Percentiles rank a stretch among this genome's conserved stretches.
phyloP scores from a whole-genome alignment of 2,113 vertebrate genomes.

The Elaphurus davidianus region DNA sequence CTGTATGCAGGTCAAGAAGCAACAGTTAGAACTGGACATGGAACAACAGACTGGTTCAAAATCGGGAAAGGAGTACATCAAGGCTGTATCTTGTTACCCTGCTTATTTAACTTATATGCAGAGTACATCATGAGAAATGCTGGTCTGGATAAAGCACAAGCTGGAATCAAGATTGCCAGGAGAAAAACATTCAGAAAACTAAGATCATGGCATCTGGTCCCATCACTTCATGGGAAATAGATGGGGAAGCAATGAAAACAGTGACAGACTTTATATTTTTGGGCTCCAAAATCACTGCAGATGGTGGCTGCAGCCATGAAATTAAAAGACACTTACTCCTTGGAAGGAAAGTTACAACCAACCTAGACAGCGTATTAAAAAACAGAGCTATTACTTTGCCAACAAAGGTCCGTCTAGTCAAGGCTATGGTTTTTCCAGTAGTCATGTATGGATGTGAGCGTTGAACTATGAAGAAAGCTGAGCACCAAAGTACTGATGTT shows the following conservation, averaged over 20 bases:
- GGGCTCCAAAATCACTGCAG: background rate
- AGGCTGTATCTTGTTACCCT: background rate
- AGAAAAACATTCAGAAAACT: background rate
- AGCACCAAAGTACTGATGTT: accelerated
- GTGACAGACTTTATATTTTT: background rate
- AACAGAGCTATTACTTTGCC: background rate
- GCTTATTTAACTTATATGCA: background rate
- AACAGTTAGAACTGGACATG: background rate
- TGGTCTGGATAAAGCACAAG: background rate
- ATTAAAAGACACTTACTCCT: background rate
- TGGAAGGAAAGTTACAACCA: background rate
- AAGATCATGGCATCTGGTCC: background rate
- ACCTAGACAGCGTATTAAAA: background rate
- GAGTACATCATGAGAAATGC: background rate
- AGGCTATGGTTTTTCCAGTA: background rate
- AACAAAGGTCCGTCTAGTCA: background rate
- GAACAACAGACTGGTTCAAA: background rate
- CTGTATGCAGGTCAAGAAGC: background rate
- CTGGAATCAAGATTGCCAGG: background rate
- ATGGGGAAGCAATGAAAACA: background rate
- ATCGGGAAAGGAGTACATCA: accelerated
- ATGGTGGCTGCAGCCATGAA: background rate
- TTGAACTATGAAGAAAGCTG: background rate
- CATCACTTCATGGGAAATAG: background rate
- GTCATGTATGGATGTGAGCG: background rate